A percentile compares a stretch with the other conserved stretches of the same genome.
phyloP scores from a whole-genome alignment of 2,797 vertebrate genomes.

The Apogon talboti region DNA sequence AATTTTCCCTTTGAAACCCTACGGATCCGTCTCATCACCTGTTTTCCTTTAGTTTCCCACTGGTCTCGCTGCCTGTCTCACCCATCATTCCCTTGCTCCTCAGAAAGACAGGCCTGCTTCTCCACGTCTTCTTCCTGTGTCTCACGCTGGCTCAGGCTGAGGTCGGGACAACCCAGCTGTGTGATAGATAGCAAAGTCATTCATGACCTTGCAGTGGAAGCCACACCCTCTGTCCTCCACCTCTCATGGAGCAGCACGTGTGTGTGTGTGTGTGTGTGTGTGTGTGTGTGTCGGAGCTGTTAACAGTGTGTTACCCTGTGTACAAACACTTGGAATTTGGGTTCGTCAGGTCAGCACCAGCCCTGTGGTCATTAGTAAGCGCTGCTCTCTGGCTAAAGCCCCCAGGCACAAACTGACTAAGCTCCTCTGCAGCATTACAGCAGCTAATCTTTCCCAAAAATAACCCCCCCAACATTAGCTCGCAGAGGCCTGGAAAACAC shows the following conservation, averaged over 20 bases:
- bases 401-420: conserved; percentile 44
- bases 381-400: conserved; percentile 36
- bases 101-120: conserved; percentile 20
- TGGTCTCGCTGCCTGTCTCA: background rate
- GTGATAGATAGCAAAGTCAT: conserved; percentile 71
- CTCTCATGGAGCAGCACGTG: background rate
- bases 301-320: conserved; percentile 23
- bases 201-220: conserved; percentile 70
- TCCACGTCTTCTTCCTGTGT: background rate
- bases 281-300: conserved; percentile 13
- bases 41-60: conserved; percentile 14
- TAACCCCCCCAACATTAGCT: conserved; percentile 35
- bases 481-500: conserved; percentile 14
- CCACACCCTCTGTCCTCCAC: conserved; percentile 62
- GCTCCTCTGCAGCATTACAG: conserved; percentile 50
- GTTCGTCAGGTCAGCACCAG: conserved; percentile 18
- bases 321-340: conserved; percentile 12
- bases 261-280: conserved; percentile 8
- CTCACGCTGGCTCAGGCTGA: conserved; percentile 34
- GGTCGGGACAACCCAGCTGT: conserved; percentile 67
- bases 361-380: conserved; percentile 35
- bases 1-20: conserved; percentile 26
- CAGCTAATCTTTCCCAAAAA: conserved; percentile 59
- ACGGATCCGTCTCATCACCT: conserved; percentile 30
- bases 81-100: background rate